Evolutionary conservation across 2,888 invertebrate genomes (phyloP), one percentile per base, ranked within the genome.

Genomic region (Cantharis flavilabris): DNA sequence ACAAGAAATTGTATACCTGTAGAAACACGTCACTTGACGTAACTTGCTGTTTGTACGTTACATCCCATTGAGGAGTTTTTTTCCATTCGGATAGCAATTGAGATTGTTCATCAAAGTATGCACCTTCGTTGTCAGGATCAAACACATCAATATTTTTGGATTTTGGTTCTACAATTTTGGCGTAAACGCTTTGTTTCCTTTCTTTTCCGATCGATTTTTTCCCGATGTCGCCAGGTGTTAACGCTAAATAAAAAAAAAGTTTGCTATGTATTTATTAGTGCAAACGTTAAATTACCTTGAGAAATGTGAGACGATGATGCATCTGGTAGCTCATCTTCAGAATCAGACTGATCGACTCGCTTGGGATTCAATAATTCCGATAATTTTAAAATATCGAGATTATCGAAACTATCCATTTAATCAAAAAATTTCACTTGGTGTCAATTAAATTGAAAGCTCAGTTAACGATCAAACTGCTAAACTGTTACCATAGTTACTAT

Each of bases 11-110:
- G 23, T 80, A 71, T 95, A 71, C 95, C 90, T 95, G 95, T 71
- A 98, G 90, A 88, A 92, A 98, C 9, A 97, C 92, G 88, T 98
- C 97, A 87, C 96, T 95, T 0, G 97, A 92, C 9, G 94, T 92
- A 0, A 98, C 95, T 49, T 94, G 91, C 88, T 98, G 98, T 82
- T 95, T 94, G 87, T 96, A 97, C 81, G 93, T 91, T 87, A 97
- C 94, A 62, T 93, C 93, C 89, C 96, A 97, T 81, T 91, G 91
- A 0, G 96, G 96, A 20, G 90, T 89, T 85, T 91, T 91, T 65
- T 94, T 91, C 76, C 92, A 92, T 81, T 78, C 78, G 9, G 75
- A 62, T 1, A 13, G 9, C 14, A 7, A 13, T 4, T n/a, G 18
- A 1, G 65, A n/a, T n/a, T 93, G 93, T 18, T 78, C 65, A 14